These are phyloP conservation scores for Cephonodes hylas DNA, from an alignment of 2,888 invertebrate species.

Conservation along the genomic window DNA sequence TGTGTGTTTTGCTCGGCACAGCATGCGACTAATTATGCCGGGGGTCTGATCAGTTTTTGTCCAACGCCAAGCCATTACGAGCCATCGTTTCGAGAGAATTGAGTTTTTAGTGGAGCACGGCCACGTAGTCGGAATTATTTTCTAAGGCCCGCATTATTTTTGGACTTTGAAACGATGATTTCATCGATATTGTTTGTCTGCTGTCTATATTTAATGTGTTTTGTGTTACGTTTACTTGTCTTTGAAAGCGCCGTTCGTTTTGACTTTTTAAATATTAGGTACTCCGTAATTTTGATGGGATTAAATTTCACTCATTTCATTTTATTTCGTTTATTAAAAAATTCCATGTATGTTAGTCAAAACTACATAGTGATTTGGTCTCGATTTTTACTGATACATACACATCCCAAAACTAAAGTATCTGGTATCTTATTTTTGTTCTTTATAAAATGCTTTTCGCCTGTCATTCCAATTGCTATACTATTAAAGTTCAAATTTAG, in stretches of 20 bases:
- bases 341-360: too few relatives aligned
- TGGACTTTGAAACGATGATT: background rate
- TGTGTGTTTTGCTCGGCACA: slow-evolving; percentile 48
- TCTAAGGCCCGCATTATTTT: slow-evolving; percentile 6
- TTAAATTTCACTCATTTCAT: too few relatives aligned
- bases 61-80: slow-evolving; percentile 46
- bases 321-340: too few relatives aligned
- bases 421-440: too few relatives aligned
- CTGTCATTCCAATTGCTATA: too few relatives aligned
- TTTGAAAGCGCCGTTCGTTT: background rate
- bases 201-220: background rate
- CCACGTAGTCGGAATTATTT: slow-evolving; percentile 11
- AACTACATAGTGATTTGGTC: too few relatives aligned
- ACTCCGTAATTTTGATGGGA: too few relatives aligned
- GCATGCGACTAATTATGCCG: slow-evolving; percentile 75
- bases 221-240: background rate
- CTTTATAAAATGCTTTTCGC: too few relatives aligned
- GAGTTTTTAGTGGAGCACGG: slow-evolving; percentile 56
- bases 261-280: too few relatives aligned
- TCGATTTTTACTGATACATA: too few relatives aligned
- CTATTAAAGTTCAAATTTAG: too few relatives aligned
- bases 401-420: too few relatives aligned
- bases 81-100: slow-evolving; percentile 56
- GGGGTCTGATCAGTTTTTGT: slow-evolving; percentile 65
- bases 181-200: background rate